phyloP scores from a whole-genome alignment of 2,888 invertebrate species.

The Trilocha varians region DNA sequence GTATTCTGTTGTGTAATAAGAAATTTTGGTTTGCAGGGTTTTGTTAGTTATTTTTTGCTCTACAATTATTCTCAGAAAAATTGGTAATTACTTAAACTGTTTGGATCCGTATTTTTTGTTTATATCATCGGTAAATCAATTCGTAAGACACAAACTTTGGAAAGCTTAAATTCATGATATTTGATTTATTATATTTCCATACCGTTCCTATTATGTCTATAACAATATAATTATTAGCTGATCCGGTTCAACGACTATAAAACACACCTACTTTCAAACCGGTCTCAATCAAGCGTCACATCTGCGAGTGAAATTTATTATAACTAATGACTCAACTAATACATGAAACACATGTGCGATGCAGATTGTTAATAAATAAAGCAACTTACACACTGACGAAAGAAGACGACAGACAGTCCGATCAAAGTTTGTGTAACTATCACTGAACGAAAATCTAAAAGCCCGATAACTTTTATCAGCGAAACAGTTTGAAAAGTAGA shows the following conservation, averaged over 20 bases:
- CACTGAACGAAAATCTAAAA: slow-evolving; percentile 12
- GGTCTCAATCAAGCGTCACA: slow-evolving; percentile 35
- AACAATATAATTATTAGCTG: slow-evolving; percentile 41
- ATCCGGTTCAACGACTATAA: slow-evolving; percentile 40
- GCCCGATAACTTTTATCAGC: slow-evolving; percentile 1
- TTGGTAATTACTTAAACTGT: too few species aligned
- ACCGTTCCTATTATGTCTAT: slow-evolving; percentile 18
- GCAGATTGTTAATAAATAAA: not conserved
- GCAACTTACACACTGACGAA: slow-evolving; percentile 5
- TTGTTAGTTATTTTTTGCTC: too few species aligned
- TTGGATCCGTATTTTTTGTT: too few species aligned
- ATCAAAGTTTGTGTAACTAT: slow-evolving; percentile 5
- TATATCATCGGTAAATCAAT: too few species aligned
- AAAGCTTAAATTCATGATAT: not conserved
- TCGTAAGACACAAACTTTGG: too few species aligned
- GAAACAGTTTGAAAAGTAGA: slow-evolving; percentile 4
- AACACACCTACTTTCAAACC: slow-evolving; percentile 62
- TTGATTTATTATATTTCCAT: not conserved
- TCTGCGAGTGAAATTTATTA: slow-evolving; percentile 9
- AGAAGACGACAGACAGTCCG: slow-evolving; percentile 7
- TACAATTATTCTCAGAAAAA: too few species aligned
- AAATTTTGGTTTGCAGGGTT: too few species aligned
- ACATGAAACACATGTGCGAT: not conserved
- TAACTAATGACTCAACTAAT: not conserved
- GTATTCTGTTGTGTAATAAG: too few species aligned